These are phyloP conservation scores for Mesorhabditis spiculigera DNA, from an alignment of 2,888 invertebrate genomes.

Conservation along the genomic window DNA sequence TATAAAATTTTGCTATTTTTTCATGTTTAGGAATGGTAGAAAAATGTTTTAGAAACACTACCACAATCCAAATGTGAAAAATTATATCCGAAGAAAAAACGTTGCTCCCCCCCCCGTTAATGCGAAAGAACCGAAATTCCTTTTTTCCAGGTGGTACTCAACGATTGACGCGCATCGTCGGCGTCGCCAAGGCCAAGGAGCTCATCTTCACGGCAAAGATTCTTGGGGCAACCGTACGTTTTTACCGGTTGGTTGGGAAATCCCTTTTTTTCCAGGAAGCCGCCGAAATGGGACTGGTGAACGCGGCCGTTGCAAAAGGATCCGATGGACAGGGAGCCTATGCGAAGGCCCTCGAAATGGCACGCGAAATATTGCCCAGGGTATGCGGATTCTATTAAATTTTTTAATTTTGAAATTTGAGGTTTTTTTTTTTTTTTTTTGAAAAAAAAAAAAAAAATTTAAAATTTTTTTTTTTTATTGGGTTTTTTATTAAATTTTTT, in stretches of 20 bases:
- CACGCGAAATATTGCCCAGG: slow-evolving; percentile 75
- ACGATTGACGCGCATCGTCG: slow-evolving; percentile 77
- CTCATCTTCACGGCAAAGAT: slow-evolving; percentile 82
- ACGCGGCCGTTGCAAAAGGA: slow-evolving; percentile 71
- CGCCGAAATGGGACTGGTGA: slow-evolving; percentile 75
- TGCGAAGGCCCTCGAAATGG: slow-evolving; percentile 75
- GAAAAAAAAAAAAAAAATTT: too few species aligned
- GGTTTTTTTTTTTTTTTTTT: too few species aligned
- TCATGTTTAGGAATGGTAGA: background rate
- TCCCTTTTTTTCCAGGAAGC: slow-evolving; percentile 67
- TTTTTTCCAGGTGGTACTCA: slow-evolving; percentile 80
- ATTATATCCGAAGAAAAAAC: background rate
- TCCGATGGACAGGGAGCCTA: slow-evolving; percentile 69
- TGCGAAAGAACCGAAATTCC: background rate
- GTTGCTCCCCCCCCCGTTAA: background rate
- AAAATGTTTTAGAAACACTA: background rate
- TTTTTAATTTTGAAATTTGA: too few species aligned
- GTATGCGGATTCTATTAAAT: slow-evolving; percentile 5
- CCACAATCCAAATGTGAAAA: too few species aligned
- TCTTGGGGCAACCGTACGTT: slow-evolving; percentile 63
- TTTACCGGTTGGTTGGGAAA: too few species aligned
- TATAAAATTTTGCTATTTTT: background rate
- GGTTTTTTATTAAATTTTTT: too few species aligned
- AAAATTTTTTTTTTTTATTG: too few species aligned
- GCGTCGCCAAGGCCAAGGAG: slow-evolving; percentile 80